Evolutionary conservation across 2,113 vertebrate genomes (phyloP).

Genomic region (Cyprinodon variegatus): DNA sequence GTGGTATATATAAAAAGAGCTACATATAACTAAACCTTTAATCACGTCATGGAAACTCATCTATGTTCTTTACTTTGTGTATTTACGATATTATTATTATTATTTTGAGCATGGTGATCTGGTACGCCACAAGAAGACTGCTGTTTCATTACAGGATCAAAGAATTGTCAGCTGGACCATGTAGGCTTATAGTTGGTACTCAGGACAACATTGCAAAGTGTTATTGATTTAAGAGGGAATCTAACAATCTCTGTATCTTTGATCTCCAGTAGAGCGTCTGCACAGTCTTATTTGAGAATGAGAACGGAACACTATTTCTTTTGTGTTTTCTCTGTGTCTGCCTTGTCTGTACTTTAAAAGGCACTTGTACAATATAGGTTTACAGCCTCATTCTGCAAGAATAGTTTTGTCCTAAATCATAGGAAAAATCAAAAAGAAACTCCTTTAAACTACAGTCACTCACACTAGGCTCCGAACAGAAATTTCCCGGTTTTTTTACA

Average conservation of each 20-base stretch:
- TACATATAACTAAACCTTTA: too few species aligned
- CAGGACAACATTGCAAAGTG: constrained; percentile 42
- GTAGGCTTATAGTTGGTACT: constrained; percentile 12
- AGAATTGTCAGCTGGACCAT: too few species aligned
- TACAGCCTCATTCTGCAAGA: constrained; percentile 27
- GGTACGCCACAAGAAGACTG: background rate
- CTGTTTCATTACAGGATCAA: background rate
- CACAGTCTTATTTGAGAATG: background rate
- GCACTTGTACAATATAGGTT: constrained; percentile 23
- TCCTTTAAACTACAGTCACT: constrained; percentile 16
- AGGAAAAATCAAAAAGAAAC: constrained; percentile 21
- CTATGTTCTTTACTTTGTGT: background rate
- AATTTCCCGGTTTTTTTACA: constrained; percentile 29
- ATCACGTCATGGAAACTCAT: too few species aligned
- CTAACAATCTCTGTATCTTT: constrained; percentile 46
- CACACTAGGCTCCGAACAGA: constrained; percentile 8
- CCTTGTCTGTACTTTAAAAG: constrained; percentile 35
- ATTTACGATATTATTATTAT: too few species aligned
- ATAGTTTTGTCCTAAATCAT: constrained; percentile 38
- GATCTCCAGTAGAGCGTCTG: constrained; percentile 15
- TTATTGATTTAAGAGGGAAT: constrained; percentile 61
- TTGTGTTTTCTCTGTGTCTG: constrained; percentile 27
- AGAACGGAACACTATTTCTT: constrained; percentile 14
- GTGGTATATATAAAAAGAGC: too few species aligned
- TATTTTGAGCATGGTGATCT: background rate